Conservation (phyloP, 2,888 invertebrate genomes). For the Erebia palarica region DNA sequence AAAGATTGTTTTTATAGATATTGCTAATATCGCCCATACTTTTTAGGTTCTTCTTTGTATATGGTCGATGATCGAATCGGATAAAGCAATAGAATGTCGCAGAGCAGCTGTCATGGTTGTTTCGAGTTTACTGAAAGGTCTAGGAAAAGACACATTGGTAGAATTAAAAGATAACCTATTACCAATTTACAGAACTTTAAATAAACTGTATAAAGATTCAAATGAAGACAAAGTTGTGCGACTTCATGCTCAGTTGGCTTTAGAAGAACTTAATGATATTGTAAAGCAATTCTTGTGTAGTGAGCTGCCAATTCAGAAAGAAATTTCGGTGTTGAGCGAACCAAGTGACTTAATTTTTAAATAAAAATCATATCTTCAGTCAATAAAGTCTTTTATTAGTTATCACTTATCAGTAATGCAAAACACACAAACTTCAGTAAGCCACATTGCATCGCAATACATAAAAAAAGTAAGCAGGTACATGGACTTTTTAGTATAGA, state of each 20-base stretch:
- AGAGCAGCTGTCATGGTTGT: constrained; percentile 91
- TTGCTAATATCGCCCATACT: constrained; percentile 35
- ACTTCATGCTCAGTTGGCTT: constrained; percentile 88
- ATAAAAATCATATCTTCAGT: constrained; percentile 47
- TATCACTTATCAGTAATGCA: constrained; percentile 24
- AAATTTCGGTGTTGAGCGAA: constrained; percentile 68
- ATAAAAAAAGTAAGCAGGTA: neutral
- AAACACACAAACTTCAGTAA: constrained; percentile 3
- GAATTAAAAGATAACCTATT: constrained; percentile 86
- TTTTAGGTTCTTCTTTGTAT: constrained; percentile 88
- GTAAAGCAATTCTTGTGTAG: constrained; percentile 84
- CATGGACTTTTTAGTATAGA: neutral
- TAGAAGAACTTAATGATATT: constrained; percentile 88
- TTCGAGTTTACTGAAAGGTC: constrained; percentile 87
- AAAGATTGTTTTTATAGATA: neutral
- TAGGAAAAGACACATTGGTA: constrained; percentile 86
- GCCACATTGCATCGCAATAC: neutral
- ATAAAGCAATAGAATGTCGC: constrained; percentile 87
- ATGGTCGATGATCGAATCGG: constrained; percentile 85
- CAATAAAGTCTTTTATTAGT: constrained; percentile 39
- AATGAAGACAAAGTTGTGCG: constrained; percentile 85
- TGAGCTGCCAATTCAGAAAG: constrained; percentile 81
- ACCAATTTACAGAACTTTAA: constrained; percentile 87
- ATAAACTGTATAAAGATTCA: constrained; percentile 83
- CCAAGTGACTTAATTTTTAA: constrained; percentile 50